Evolutionary conservation across 2,888 invertebrate genomes (phyloP), one percentile per base, ranked within the genome.

Genomic region (Eupelmus urozonus): DNA sequence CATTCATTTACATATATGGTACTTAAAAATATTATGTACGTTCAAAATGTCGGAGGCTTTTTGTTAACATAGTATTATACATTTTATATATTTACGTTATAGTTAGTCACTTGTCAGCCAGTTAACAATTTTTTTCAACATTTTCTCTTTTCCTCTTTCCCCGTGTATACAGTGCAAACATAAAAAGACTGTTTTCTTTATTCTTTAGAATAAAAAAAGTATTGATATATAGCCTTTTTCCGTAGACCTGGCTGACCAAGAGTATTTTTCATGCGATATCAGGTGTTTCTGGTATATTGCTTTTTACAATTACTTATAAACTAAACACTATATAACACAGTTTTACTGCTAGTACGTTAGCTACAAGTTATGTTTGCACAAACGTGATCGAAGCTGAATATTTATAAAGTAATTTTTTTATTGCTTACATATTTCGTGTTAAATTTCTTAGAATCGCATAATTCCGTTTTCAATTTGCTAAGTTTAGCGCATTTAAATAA

Each of bases 251-350:
- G 82, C 83, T 82, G 83, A 84, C 81, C 82, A 16, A 82, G 88
- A 88, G 88, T 88, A 88, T 88, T 87, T 86, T 87, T 83, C 83
- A 84, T 84, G 80, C 82, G 82, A 84, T 87, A 83, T 87, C 87
- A 87, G 87, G 85, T 86, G 82, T 85, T 85, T 85, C 86, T 87
- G 86, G 84, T 87, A 82, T 85, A 87, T 88, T 88, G 73, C 63
- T 74, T 74, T 74, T 70, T 74, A 69, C 59, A 69, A 53, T 57
- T 69, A 57, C 72, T 67, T 78, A 55, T 16, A n/a, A 69, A 9
- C 55, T 73, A 57, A 62, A 40, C n/a, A 20, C 34, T 75, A 34
- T 34, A 70, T 2, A 18, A 42, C 20, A n/a, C n/a, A n/a, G 34
- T 45, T 34, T n/a, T n/a, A n/a, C n/a, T n/a, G n/a, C n/a, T n/a